Evolutionary conservation across 2,888 invertebrate genomes (phyloP), one percentile per base, ranked within the genome.

Genomic region (Mimas tiliae): DNA sequence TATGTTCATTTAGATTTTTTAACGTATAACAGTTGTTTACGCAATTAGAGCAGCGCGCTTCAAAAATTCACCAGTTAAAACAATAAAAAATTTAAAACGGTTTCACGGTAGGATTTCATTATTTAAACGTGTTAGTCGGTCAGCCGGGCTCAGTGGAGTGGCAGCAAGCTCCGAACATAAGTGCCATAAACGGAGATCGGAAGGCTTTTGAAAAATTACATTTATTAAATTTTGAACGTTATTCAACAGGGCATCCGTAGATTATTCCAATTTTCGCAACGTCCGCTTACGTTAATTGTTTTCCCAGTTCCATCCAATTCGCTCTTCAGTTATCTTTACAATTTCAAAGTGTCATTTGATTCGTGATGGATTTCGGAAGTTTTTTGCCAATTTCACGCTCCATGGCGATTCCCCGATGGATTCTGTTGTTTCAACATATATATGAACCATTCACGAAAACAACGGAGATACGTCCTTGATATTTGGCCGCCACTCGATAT

Each of bases 281-380:
- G 82, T 71, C 74, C 79, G 81, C 71, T 80, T 82, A 70, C 81
- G 87, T 86, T 90, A 91, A 91, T 91, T 91, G 91, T 91, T 91
- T 91, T 87, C 85, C 79, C 85, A 84, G 85, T 85, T 76, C 85
- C 74, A 86, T 89, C 85, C 86, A 84, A 87, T 88, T 87, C 89
- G 83, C 87, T 87, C 89, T 86, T 88, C 89, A 88, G 88, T 90
- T 87, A 86, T 88, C 87, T 91, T 89, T 89, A 89, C 91, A 91
- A 89, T 91, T 91, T 87, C 86, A 89, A 90, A 91, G 90, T 91
- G 91, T 91, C 91, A 90, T 91, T 91, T 91, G 91, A 90, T 87
- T 90, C 88, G 91, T 90, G 91, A 91, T 91, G 91, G 90, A 88
- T 90, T 90, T 86, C 83, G 83, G 78, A 87, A 87, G 86, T 86